phyloP scores from a whole-genome alignment of 2,113 vertebrate genomes.

The Piprites chloris region DNA sequence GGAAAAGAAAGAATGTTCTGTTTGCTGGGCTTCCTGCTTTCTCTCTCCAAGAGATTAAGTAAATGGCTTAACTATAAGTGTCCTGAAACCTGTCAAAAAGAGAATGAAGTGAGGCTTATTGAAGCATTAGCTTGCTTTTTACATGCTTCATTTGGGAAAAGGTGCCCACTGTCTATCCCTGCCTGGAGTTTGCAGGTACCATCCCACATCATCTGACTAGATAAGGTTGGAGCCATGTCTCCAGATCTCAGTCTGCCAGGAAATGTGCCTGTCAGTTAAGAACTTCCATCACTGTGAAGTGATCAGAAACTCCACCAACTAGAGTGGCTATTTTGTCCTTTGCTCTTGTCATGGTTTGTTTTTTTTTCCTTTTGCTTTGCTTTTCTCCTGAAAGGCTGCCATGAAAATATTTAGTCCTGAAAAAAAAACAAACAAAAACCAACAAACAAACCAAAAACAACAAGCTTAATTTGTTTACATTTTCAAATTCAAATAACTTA shows the following conservation, averaged over 20 bases:
- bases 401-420: neutral
- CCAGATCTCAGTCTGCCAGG: neutral
- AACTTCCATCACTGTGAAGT: neutral
- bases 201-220: neutral
- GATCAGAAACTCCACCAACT: neutral
- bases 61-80: neutral
- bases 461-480: neutral
- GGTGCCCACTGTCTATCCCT: neutral
- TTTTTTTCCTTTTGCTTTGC: neutral
- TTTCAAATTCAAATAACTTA: neutral
- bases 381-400: neutral
- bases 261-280: neutral
- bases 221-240: fast-evolving
- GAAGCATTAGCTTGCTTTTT: neutral
- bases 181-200: neutral
- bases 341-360: neutral
- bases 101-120: neutral
- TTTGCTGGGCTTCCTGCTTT: neutral
- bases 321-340: neutral
- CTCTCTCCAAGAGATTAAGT: neutral
- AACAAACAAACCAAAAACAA: too few species aligned
- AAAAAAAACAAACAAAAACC: too few species aligned
- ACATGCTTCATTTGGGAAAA: neutral
- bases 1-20: neutral
- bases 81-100: neutral